Evolutionary conservation across 2,113 vertebrate genomes (phyloP).

Genomic region (Tonatia bakeri): DNA sequence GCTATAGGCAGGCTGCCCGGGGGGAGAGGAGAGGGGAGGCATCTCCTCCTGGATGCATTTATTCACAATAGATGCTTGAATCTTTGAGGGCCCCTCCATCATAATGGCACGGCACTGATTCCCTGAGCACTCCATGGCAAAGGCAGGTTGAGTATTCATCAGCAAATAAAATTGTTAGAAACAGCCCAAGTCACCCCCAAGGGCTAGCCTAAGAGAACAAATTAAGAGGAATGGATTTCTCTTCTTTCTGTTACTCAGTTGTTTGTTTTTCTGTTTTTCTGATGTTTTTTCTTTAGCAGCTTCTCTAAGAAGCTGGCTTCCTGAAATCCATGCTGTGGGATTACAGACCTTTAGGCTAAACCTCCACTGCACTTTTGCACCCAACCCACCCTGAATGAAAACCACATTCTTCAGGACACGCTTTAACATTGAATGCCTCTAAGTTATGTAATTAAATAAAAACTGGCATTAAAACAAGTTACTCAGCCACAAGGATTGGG

Average conservation of each 20-base stretch:
- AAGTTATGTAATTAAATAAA: slow-evolving; percentile 51
- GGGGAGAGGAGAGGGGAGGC: neutral
- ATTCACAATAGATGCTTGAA: neutral
- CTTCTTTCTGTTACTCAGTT: neutral
- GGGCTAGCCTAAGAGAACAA: neutral
- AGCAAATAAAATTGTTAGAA: slow-evolving; percentile 16
- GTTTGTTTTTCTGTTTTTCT: neutral
- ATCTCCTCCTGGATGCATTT: neutral
- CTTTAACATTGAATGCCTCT: slow-evolving; percentile 44
- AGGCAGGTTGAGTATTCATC: neutral
- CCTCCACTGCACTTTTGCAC: neutral
- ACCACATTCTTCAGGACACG: slow-evolving; percentile 9
- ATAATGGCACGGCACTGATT: neutral
- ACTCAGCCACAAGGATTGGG: neutral
- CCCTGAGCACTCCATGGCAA: neutral
- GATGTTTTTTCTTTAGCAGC: neutral
- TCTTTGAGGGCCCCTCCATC: neutral
- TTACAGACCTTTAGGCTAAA: neutral
- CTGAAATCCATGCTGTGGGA: neutral
- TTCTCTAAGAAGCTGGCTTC: neutral
- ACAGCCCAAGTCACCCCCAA: neutral
- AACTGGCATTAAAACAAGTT: slow-evolving; percentile 29
- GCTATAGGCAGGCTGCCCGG: neutral
- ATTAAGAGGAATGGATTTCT: neutral
- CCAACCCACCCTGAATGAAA: slow-evolving; percentile 24